A percentile compares a stretch with the other conserved stretches of the same genome.
Conservation (phyloP, 2,113 vertebrate species). For the Rhinogobius similis region DNA sequence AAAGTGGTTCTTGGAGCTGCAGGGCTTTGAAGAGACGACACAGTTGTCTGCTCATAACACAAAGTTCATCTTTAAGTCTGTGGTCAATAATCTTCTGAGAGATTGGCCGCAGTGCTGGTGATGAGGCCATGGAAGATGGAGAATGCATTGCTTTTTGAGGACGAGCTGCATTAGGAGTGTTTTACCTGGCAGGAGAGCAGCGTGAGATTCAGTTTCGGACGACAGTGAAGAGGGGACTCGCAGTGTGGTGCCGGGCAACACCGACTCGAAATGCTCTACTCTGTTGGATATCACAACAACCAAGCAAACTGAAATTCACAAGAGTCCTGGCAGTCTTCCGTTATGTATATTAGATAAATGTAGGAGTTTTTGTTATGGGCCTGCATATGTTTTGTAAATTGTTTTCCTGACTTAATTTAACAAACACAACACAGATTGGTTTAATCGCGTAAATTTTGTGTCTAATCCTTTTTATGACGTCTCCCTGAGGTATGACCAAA, state of each 20-base stretch:
- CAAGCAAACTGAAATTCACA: background rate
- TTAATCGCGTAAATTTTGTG: background rate
- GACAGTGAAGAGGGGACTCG: background rate
- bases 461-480: background rate
- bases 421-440: background rate
- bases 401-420: background rate
- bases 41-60: constrained; percentile 53
- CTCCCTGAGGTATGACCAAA: background rate
- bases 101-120: constrained; percentile 24
- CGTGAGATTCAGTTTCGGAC: background rate
- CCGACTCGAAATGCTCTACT: constrained; percentile 16
- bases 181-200: constrained; percentile 36
- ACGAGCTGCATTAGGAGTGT: constrained; percentile 7
- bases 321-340: background rate
- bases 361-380: background rate
- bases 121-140: constrained; percentile 21
- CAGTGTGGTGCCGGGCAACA: constrained; percentile 7
- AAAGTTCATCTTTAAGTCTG: constrained; percentile 51
- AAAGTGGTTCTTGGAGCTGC: constrained; percentile 56
- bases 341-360: background rate
- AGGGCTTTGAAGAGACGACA: constrained; percentile 52
- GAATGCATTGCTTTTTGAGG: constrained; percentile 27
- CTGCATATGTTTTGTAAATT: background rate
- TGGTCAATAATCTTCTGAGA: constrained; percentile 45
- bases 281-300: constrained; percentile 23